Conservation (phyloP, 2,113 vertebrate genomes). For the Hydrochoerus hydrochaeris region DNA sequence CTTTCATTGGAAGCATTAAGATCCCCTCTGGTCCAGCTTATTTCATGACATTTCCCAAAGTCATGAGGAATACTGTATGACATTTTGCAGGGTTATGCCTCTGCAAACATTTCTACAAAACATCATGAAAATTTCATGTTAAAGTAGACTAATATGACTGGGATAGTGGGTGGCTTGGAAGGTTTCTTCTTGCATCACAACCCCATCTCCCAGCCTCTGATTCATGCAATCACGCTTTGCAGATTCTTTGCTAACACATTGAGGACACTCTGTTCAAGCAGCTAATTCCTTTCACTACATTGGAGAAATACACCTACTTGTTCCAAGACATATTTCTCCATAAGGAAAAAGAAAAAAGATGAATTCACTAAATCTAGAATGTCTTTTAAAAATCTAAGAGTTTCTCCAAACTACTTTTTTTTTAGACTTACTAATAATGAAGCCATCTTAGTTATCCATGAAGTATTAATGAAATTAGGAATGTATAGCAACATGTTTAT, state of each 20-base stretch:
- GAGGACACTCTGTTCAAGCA: not conserved
- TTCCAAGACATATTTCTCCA: not conserved
- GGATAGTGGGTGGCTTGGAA: not conserved
- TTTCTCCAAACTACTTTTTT: not conserved
- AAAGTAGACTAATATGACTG: slow-evolving; percentile 54
- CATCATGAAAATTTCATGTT: slow-evolving; percentile 61
- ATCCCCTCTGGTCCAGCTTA: slow-evolving; percentile 40
- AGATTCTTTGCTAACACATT: not conserved
- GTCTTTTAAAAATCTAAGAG: not conserved
- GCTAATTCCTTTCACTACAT: not conserved
- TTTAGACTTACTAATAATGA: slow-evolving; percentile 30
- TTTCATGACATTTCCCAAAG: slow-evolving; percentile 72
- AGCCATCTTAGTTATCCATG: not conserved
- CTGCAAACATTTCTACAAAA: slow-evolving; percentile 68
- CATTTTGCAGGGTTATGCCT: slow-evolving; percentile 58
- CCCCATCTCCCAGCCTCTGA: not conserved
- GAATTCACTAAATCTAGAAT: not conserved
- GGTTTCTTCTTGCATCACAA: slow-evolving; percentile 45
- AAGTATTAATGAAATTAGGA: not conserved
- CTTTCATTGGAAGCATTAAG: slow-evolving; percentile 69
- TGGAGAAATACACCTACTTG: not conserved
- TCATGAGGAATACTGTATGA: slow-evolving; percentile 67
- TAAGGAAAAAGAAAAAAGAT: not conserved
- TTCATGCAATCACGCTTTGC: not conserved
- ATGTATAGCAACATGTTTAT: not conserved